phyloP scores from a whole-genome alignment of 2,888 invertebrate genomes.

The Ormyrus thymus region DNA sequence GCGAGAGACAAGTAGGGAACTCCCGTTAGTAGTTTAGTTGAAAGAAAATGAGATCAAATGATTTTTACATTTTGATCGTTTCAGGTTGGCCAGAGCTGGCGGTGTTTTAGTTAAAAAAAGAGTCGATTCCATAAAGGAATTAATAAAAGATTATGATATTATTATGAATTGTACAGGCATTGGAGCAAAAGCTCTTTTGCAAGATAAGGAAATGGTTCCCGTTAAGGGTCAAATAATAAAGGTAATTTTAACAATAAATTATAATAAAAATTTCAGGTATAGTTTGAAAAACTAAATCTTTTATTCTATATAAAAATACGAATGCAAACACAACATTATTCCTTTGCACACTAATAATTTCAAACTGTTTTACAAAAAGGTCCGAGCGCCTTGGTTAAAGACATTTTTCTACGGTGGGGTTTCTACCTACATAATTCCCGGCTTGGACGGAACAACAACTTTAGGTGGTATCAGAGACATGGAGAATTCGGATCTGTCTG shows the following conservation, averaged over 20 bases:
- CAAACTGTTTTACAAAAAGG: conserved; percentile 71
- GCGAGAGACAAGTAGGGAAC: conserved; percentile 79
- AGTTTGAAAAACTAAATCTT: too few species aligned
- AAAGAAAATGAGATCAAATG: neutral
- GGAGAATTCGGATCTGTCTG: conserved; percentile 82
- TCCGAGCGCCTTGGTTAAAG: conserved; percentile 92
- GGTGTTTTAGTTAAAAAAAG: conserved; percentile 79
- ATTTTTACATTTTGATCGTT: conserved; percentile 21
- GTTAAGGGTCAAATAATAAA: conserved; percentile 90
- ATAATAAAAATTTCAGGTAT: too few species aligned
- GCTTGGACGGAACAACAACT: conserved; percentile 83
- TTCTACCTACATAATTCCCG: conserved; percentile 91
- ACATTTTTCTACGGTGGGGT: conserved; percentile 90
- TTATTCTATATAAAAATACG: too few species aligned
- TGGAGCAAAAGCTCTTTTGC: conserved; percentile 86
- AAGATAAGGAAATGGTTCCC: conserved; percentile 85
- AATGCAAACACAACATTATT: too few species aligned
- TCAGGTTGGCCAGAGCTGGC: conserved; percentile 79
- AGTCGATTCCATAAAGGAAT: conserved; percentile 79
- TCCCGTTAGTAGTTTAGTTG: neutral
- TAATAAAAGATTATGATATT: conserved; percentile 81
- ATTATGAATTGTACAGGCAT: conserved; percentile 91
- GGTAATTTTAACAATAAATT: conserved; percentile 71
- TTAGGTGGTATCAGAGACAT: conserved; percentile 91
- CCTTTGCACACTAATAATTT: too few species aligned